phyloP scores from a whole-genome alignment of 2,888 invertebrate species.

The Tiliacea citrago region DNA sequence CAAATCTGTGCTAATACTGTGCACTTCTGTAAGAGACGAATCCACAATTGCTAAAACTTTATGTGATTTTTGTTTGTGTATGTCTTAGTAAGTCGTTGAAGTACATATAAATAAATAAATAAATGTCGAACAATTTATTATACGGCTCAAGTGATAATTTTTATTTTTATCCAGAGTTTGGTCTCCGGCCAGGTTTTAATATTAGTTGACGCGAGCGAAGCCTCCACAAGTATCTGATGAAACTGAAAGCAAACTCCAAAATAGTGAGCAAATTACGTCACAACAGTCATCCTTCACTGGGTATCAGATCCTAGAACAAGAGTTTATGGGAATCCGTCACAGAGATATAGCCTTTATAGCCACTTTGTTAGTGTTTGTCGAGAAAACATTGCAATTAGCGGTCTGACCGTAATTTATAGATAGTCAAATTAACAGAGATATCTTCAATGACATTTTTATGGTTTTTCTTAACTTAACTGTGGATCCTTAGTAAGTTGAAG shows the following conservation, averaged over 20 bases:
- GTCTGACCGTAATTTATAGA: conserved; percentile 24
- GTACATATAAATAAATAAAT: no score
- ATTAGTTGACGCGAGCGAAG: neutral
- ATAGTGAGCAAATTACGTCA: conserved; percentile 32
- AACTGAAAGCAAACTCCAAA: neutral
- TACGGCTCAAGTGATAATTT: neutral
- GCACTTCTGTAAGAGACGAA: no score
- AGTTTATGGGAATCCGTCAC: conserved; percentile 33
- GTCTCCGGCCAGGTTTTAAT: neutral
- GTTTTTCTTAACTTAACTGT: conserved; percentile 19
- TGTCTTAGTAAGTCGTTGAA: no score
- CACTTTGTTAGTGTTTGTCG: conserved; percentile 40
- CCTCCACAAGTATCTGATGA: neutral
- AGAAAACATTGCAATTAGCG: conserved; percentile 39
- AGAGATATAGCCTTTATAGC: conserved; percentile 44
- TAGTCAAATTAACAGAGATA: conserved; percentile 25
- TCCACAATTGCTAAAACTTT: no score
- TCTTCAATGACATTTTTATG: conserved; percentile 18
- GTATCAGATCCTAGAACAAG: conserved; percentile 40
- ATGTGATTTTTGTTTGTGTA: no score
- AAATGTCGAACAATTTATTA: neutral
- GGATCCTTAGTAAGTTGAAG: conserved; percentile 12
- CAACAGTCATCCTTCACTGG: conserved; percentile 39
- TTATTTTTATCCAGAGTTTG: neutral
- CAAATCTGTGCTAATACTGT: no score